Evolutionary conservation across 2,888 invertebrate genomes (phyloP).

Genomic region (Ochropleura leucogaster): DNA sequence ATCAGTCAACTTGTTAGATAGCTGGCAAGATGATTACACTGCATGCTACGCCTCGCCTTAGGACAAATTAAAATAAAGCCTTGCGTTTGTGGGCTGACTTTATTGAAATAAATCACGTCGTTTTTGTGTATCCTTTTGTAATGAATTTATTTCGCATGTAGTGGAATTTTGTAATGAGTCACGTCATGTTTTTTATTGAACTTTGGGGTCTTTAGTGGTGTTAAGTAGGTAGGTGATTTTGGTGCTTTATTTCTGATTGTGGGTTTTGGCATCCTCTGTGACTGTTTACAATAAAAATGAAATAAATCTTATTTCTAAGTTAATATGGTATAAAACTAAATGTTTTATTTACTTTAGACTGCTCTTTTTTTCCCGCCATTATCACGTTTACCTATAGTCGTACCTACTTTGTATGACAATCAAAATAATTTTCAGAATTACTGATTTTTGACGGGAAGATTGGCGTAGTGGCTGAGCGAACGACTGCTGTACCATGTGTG

Average conservation of each 20-base stretch:
- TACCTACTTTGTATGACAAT: too few relatives aligned
- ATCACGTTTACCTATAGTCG: not conserved
- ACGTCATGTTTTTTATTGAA: slow-evolving; percentile 66
- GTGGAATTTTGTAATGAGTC: slow-evolving; percentile 63
- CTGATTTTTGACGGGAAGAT: too few relatives aligned
- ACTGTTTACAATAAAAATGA: slow-evolving; percentile 20
- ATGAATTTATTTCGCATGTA: slow-evolving; percentile 64
- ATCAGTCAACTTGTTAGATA: slow-evolving; percentile 88
- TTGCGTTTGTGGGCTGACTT: slow-evolving; percentile 58
- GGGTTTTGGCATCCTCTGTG: not conserved
- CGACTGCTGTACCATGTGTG: too few relatives aligned
- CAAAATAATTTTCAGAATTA: not conserved
- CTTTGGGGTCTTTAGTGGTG: slow-evolving; percentile 56
- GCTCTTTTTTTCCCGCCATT: not conserved
- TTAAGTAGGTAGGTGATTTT: slow-evolving; percentile 57
- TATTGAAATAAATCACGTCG: slow-evolving; percentile 64
- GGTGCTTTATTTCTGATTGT: slow-evolving; percentile 40
- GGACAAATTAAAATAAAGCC: slow-evolving; percentile 80
- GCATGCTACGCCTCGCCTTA: slow-evolving; percentile 74
- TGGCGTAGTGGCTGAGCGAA: too few relatives aligned
- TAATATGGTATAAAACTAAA: not conserved
- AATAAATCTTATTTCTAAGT: slow-evolving; percentile 15
- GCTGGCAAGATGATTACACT: slow-evolving; percentile 82
- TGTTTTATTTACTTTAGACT: not conserved
- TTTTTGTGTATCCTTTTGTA: slow-evolving; percentile 60